These are phyloP conservation scores for Danio jaintianensis DNA, from an alignment of 2,797 vertebrate genomes.

Conservation along the genomic window DNA sequence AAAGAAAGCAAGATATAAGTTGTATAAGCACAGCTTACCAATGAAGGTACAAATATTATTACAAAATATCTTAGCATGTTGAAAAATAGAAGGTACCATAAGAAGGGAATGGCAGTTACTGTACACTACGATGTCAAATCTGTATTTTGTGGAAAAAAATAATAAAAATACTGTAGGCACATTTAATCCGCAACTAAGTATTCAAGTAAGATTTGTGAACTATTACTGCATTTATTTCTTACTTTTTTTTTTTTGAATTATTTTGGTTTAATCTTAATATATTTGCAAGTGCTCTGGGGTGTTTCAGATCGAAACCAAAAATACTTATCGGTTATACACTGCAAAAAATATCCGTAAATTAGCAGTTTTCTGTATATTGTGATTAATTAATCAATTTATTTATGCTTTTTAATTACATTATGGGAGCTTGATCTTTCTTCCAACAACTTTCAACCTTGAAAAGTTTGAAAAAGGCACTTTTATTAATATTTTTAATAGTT, in stretches of 20 bases:
- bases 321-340: background rate
- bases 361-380: no score
- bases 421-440: no score
- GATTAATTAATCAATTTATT: no score
- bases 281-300: slow-evolving; percentile 57
- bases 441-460: no score
- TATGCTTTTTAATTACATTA: no score
- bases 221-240: background rate
- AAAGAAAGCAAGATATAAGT: slow-evolving; percentile 73
- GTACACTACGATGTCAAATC: slow-evolving; percentile 56
- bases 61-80: slow-evolving; percentile 75
- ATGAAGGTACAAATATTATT: slow-evolving; percentile 81
- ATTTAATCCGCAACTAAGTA: background rate
- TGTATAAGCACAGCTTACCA: slow-evolving; percentile 93
- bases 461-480: no score
- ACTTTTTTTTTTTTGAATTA: background rate
- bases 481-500: no score
- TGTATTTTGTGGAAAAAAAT: slow-evolving; percentile 27
- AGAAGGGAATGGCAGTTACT: slow-evolving; percentile 61
- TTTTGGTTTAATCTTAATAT: slow-evolving; percentile 32
- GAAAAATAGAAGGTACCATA: slow-evolving; percentile 77
- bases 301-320: background rate
- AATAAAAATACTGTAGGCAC: background rate
- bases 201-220: slow-evolving; percentile 23
- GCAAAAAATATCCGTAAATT: no score